Percentiles rank a stretch among this genome's conserved stretches.
phyloP scores from a whole-genome alignment of 2,888 invertebrate genomes.

The Hypomecis punctinalis region DNA sequence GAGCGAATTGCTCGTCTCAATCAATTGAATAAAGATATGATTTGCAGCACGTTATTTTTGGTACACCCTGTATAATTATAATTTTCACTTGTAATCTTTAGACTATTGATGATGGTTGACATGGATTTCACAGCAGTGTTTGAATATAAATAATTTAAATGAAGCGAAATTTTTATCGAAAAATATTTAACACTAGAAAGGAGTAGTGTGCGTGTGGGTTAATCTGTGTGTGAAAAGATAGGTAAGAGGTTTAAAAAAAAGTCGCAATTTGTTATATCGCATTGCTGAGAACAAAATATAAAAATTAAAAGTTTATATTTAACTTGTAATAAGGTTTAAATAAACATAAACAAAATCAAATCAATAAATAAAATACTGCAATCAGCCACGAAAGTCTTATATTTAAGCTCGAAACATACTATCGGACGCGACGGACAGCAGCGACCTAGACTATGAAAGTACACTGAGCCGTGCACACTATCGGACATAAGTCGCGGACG shows the following conservation, averaged over 20 bases:
- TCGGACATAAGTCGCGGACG: too few relatives aligned
- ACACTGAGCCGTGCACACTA: too few relatives aligned
- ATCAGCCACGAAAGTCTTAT: too few relatives aligned
- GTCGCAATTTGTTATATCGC: not conserved
- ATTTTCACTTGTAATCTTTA: not conserved
- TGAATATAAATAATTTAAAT: not conserved
- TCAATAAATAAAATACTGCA: too few relatives aligned
- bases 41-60: not conserved
- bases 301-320: not conserved
- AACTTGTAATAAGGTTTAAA: slow-evolving; percentile 5
- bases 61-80: slow-evolving; percentile 2
- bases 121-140: not conserved
- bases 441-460: too few relatives aligned
- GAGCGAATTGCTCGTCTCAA: too few relatives aligned
- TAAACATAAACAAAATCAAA: not conserved
- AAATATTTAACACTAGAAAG: slow-evolving; percentile 1
- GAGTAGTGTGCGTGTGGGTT: not conserved
- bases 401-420: too few relatives aligned
- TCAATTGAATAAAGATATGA: not conserved
- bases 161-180: not conserved
- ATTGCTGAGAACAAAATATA: not conserved
- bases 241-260: not conserved
- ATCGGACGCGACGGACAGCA: too few relatives aligned
- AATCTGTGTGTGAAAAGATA: not conserved
- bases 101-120: not conserved